phyloP scores from a whole-genome alignment of 2,797 vertebrate genomes.

The Pantherophis vulpinus region DNA sequence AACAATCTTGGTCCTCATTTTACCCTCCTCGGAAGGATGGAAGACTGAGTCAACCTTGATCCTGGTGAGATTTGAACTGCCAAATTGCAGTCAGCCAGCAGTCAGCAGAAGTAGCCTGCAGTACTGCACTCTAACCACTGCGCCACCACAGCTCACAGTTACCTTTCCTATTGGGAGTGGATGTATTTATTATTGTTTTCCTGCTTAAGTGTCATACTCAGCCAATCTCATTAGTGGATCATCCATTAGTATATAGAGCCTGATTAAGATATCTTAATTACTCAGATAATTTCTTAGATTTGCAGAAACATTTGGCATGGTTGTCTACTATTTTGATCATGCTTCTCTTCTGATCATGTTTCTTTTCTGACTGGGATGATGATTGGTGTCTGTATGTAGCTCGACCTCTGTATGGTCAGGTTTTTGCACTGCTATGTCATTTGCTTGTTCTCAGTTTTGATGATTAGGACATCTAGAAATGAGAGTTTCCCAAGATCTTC shows the following conservation, averaged over 20 bases:
- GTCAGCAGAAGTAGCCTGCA: no score
- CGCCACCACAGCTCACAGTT: no score
- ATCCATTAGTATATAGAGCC: background rate
- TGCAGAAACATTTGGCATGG: background rate
- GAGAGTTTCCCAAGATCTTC: background rate
- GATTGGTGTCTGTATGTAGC: background rate
- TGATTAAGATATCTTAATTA: background rate
- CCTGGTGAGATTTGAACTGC: no score
- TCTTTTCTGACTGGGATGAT: background rate
- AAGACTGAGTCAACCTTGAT: no score
- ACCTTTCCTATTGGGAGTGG: no score
- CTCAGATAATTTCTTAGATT: background rate
- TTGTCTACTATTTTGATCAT: background rate
- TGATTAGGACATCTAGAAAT: background rate
- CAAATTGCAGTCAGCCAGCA: no score
- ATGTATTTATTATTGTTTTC: no score
- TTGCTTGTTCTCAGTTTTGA: background rate
- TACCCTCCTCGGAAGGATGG: no score
- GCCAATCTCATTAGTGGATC: no score
- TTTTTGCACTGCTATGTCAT: background rate
- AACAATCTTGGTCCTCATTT: no score
- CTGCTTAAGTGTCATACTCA: no score
- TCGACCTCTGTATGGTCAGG: background rate
- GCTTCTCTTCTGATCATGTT: background rate
- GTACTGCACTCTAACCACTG: no score